phyloP scores from a whole-genome alignment of 2,797 vertebrate species.

The Pangasius krempfi region DNA sequence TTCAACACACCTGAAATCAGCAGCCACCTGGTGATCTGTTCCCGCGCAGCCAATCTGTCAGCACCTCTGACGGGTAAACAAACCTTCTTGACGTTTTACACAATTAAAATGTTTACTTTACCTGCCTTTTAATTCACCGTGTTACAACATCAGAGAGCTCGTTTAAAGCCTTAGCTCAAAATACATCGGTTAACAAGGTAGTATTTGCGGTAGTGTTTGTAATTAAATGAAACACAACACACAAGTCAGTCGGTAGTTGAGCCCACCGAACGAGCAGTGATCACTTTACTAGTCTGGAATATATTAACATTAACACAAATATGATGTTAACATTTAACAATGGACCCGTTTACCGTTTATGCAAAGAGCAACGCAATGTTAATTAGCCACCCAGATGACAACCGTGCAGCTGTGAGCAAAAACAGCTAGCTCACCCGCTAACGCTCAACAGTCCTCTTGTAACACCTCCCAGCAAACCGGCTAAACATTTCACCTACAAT shows the following conservation, averaged over 20 bases:
- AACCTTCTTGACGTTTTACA: not conserved
- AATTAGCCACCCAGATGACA: not conserved
- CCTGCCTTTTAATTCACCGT: not conserved
- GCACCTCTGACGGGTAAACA: not conserved
- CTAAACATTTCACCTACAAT: not conserved
- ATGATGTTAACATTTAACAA: not conserved
- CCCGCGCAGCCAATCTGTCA: not conserved
- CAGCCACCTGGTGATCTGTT: not conserved
- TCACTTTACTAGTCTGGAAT: not conserved
- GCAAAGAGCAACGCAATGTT: not conserved
- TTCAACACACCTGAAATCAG: not conserved
- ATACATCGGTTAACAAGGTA: not conserved
- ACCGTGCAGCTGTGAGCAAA: not conserved
- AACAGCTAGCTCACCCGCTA: conserved; percentile 1
- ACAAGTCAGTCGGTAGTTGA: not conserved
- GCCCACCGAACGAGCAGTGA: not conserved
- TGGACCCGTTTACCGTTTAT: too few relatives aligned
- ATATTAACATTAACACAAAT: not conserved
- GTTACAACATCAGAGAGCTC: not conserved
- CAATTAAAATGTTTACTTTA: not conserved
- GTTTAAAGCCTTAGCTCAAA: not conserved
- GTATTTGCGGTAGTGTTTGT: not conserved
- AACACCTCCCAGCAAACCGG: not conserved
- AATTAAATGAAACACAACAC: not conserved
- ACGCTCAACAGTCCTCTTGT: not conserved